Evolutionary conservation across 2,797 vertebrate species (phyloP), one percentile per base, ranked within the genome.

Genomic region (Betta splendens): DNA sequence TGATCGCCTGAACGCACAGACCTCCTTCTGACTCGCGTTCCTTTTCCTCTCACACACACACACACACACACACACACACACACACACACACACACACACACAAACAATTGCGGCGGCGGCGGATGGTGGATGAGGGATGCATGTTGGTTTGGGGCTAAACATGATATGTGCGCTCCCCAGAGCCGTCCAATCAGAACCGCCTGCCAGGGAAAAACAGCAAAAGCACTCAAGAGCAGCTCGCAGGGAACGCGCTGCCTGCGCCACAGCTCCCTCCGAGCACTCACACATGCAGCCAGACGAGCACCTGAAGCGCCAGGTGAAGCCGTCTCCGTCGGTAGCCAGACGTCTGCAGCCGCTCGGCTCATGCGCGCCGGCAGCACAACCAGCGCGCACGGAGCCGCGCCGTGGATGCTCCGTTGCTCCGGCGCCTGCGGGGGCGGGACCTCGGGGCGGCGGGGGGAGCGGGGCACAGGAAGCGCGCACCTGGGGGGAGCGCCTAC

Each of bases 61-160:
- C 43, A 10, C 35, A 21, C 53, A 16, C 35, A 25, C n/a, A n/a
- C n/a, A n/a, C n/a, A n/a, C 20, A 38, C 47, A 49, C 60, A 21
- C 48, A 32, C 29, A 32, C 53, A 49, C 54, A 49, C 46, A 40
- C 55, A 28, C 20, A 38, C 47, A 49, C 60, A 21, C 48, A 32
- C 50, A 49, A 62, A 37, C 70, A 64, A 53, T 69, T 36, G 56
- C 73, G 77, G 80, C 47, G 68, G 79, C 69, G 65, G 72, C 56
- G 69, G 68, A 81, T 77, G 80, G 83, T 65, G 86, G 81, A 91
- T 90, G 89, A 89, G 86, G 88, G 89, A 87, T 89, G 85, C 87
- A 80, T 91, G 90, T 91, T 91, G 89, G 91, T 93, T 92, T 87
- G 89, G 89, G 90, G 91, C 91, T 90, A 89, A 90, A 90, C 88